phyloP scores from a whole-genome alignment of 23 tunicate genomes.

The Ciona savignyi region DNA sequence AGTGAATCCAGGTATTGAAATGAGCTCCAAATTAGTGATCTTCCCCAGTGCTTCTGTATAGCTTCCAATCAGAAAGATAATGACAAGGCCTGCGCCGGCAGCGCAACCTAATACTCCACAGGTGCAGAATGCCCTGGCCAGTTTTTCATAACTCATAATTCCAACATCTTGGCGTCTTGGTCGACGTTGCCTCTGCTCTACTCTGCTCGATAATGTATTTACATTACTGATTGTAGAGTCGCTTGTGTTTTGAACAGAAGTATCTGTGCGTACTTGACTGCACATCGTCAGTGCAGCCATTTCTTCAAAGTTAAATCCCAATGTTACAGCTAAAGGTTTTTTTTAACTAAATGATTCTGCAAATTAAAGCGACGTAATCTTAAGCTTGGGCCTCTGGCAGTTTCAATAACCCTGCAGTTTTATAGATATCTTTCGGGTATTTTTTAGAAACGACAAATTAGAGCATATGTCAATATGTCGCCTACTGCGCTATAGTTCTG shows the following conservation, averaged over 20 bases:
- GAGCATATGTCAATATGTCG: background rate
- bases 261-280: background rate
- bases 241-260: background rate
- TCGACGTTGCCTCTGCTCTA: background rate
- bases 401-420: no score
- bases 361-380: no score
- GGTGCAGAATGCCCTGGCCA: slow-evolving; percentile 22
- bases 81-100: slow-evolving; percentile 18
- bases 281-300: background rate
- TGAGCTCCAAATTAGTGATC: background rate
- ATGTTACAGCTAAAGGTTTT: no score
- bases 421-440: no score
- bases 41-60: slow-evolving; percentile 1
- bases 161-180: background rate
- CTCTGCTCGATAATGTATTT: background rate
- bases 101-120: slow-evolving; percentile 16
- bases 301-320: no score
- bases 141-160: slow-evolving; percentile 9
- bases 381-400: slow-evolving; percentile 1
- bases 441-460: no score
- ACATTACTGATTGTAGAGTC: background rate
- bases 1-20: slow-evolving; percentile 20
- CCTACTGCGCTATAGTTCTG: background rate
- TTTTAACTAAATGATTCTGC: no score
- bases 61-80: slow-evolving; percentile 1